phyloP scores from a whole-genome alignment of 2,797 vertebrate species.

The Hephaestus fuliginosus region DNA sequence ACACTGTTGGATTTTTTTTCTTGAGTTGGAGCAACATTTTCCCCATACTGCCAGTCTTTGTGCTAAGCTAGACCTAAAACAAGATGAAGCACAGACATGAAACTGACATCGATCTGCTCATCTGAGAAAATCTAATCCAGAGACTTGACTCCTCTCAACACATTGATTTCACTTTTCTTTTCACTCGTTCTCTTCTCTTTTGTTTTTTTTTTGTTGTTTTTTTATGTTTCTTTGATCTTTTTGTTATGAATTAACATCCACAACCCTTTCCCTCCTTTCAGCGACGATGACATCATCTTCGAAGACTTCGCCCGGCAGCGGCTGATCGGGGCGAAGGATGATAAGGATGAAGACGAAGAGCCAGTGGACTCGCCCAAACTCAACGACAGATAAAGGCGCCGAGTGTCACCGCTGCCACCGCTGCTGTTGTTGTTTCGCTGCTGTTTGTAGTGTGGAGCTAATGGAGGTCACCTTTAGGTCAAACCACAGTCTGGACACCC shows the following conservation, averaged over 20 bases:
- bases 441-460: constrained; percentile 71
- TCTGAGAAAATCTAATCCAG: not conserved
- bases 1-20: not conserved
- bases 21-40: not conserved
- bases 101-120: not conserved
- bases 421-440: constrained; percentile 50
- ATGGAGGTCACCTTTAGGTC: constrained; percentile 72
- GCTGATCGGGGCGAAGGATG: constrained; percentile 93
- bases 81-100: no score
- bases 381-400: constrained; percentile 89
- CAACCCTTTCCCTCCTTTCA: constrained; percentile 52
- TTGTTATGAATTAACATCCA: constrained; percentile 1
- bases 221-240: not conserved
- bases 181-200: no score
- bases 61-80: not conserved
- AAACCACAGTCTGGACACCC: constrained; percentile 75
- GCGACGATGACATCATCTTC: constrained; percentile 97
- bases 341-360: constrained; percentile 89
- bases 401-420: not conserved
- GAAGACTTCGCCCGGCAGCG: constrained; percentile 97
- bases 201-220: no score
- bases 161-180: not conserved
- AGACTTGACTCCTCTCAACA: not conserved
- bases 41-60: not conserved
- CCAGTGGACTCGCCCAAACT: constrained; percentile 89